These are phyloP conservation scores for Arion vulgaris DNA, from an alignment of 1,140 invertebrate species.

Conservation along the genomic window DNA sequence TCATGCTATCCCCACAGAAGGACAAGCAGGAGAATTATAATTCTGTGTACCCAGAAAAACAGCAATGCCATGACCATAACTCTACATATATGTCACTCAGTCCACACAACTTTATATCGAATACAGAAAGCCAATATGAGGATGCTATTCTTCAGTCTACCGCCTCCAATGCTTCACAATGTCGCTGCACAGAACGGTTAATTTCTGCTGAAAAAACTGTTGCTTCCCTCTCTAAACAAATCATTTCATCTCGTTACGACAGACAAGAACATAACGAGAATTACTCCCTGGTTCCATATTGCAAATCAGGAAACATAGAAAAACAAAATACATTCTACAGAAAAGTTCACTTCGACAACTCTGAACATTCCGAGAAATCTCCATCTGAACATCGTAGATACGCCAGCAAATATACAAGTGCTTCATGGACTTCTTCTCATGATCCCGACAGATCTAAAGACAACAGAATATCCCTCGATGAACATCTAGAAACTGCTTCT, in stretches of 20 bases:
- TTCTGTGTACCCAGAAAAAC: not conserved
- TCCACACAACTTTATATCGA: not conserved
- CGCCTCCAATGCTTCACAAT: not conserved
- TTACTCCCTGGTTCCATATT: not conserved
- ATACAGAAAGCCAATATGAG: not conserved
- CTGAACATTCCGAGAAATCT: not conserved
- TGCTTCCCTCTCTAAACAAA: not conserved
- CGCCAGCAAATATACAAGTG: not conserved
- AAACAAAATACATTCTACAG: not conserved
- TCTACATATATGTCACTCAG: not conserved
- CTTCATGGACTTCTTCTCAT: not conserved
- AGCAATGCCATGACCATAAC: not conserved
- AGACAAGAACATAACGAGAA: not conserved
- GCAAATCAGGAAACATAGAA: not conserved
- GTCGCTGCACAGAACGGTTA: not conserved
- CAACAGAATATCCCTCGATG: not conserved
- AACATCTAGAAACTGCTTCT: not conserved
- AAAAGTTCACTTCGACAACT: not conserved
- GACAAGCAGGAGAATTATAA: not conserved
- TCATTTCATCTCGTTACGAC: not conserved
- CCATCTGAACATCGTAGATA: not conserved
- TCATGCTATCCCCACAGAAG: not conserved
- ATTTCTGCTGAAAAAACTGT: not conserved
- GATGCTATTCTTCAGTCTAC: not conserved
- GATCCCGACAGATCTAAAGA: not conserved